These are phyloP conservation scores for Monodelphis domestica DNA, from an alignment of 2,797 vertebrate species.

Conservation along the genomic window DNA sequence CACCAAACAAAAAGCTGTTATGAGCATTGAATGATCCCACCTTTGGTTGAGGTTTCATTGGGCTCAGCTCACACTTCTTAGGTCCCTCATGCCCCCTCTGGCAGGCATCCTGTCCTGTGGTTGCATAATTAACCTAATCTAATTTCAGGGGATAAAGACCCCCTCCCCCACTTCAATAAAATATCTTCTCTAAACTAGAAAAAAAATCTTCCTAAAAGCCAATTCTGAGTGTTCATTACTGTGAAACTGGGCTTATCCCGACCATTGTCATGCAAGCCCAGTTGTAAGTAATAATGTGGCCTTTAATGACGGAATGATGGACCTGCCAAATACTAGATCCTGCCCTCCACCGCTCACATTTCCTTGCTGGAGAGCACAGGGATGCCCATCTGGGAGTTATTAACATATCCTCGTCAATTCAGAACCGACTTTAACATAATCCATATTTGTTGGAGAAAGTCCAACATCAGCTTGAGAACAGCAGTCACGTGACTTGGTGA, in stretches of 20 bases:
- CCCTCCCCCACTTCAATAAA: constrained; percentile 50
- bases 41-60: not conserved
- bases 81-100: not conserved
- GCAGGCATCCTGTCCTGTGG: not conserved
- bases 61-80: not conserved
- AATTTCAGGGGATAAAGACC: not conserved
- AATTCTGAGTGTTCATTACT: constrained; percentile 76
- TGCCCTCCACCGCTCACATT: constrained; percentile 93
- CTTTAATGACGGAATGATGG: constrained; percentile 99
- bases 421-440: constrained; percentile 99
- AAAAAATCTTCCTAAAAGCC: constrained; percentile 64
- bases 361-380: constrained; percentile 91
- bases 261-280: constrained; percentile 98
- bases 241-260: constrained; percentile 87
- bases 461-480: constrained; percentile 92
- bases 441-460: constrained; percentile 99
- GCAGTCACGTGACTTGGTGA: constrained; percentile 93
- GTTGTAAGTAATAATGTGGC: constrained; percentile 99
- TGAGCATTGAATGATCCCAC: not conserved
- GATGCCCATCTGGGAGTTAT: constrained; percentile 98
- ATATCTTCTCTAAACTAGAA: constrained; percentile 81
- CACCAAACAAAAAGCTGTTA: not conserved
- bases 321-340: constrained; percentile 98
- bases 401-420: constrained; percentile 99
- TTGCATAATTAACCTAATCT: not conserved